Base-by-base conservation (phyloP, 2,797 vertebrate genomes). In the Danio albolineatus region DNA sequence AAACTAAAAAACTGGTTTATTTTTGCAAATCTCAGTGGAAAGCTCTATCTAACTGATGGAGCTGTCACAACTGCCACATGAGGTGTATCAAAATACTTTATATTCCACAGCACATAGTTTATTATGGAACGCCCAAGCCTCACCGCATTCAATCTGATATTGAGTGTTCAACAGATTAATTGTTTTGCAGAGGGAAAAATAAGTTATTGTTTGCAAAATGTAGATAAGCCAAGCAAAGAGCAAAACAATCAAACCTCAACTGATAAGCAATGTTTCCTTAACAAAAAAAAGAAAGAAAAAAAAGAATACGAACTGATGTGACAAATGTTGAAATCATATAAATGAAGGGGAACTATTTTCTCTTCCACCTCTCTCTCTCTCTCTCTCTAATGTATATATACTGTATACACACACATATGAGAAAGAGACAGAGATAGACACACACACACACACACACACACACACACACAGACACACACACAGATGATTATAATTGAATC, bases 201-300 rank as follows among this genome's bases (percentile, higher is more conserved):
- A 85, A 66, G 62, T 48, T 46, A 78, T 28, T 73, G 13, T 84
- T 73, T 81, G 85, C n/a, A 81, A 53, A 49, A 61, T 44, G 38
- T 39, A 62, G 57, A 61, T 74, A 65, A 36, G 41, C 21, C 38
- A 41, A 54, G 10, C 1, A 36, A 53, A 21, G 51, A 62, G 19
- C 21, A 54, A 75, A 87, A 78, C 82, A 64, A 75, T 53, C n/a
- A 51, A 62, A 76, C 14, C 14, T 56, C 17, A 19, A 53, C 39
- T 56, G 48, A 76, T 65, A 65, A 56, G 39, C 48, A 56, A 16
- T 44, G 19, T 39, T 66, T 6, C 4, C 59, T 67, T 67, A 57
- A 57, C 36, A 57, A 67, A 21, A 57, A n/a, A 48, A 46, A 7
- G 44, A 60, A 12, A 57, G 67, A 21, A 57, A n/a, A 48, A 46